Percentiles rank a stretch among this genome's conserved stretches.
These are phyloP conservation scores for Acrocephalus scirpaceus DNA, from an alignment of 2,797 vertebrate genomes.

Conservation along the genomic window DNA sequence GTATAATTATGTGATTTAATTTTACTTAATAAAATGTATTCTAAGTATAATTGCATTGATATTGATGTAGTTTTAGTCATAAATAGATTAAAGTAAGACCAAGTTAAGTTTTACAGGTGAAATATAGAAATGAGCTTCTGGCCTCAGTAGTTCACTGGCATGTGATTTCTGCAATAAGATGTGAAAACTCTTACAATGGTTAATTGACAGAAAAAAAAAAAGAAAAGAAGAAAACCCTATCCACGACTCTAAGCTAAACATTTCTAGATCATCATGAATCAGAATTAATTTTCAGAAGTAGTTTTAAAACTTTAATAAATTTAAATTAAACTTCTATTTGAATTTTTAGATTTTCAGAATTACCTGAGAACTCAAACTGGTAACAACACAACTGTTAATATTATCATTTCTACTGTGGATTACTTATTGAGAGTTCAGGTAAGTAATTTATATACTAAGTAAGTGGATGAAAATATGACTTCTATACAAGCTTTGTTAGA, in stretches of 20 bases:
- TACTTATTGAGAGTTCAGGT: constrained; percentile 96
- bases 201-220: not conserved
- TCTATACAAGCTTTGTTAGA: not conserved
- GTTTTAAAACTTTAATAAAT: not conserved
- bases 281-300: not conserved
- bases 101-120: not conserved
- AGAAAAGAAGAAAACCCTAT: not conserved
- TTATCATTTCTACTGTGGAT: constrained; percentile 97
- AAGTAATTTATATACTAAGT: not conserved
- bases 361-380: constrained; percentile 96
- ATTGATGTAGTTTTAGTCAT: not conserved
- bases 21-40: not conserved
- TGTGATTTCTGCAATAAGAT: not conserved
- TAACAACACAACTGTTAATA: constrained; percentile 96
- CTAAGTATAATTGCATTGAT: not conserved
- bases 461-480: not conserved
- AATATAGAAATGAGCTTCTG: not conserved
- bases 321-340: constrained; percentile 14
- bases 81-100: not conserved
- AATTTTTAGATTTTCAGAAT: constrained; percentile 92
- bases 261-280: not conserved
- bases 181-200: not conserved
- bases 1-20: not conserved
- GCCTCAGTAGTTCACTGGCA: not conserved
- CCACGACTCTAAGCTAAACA: not conserved